Base-by-base conservation (phyloP, 2,113 vertebrate species). In the Todiramphus saurophagus region DNA sequence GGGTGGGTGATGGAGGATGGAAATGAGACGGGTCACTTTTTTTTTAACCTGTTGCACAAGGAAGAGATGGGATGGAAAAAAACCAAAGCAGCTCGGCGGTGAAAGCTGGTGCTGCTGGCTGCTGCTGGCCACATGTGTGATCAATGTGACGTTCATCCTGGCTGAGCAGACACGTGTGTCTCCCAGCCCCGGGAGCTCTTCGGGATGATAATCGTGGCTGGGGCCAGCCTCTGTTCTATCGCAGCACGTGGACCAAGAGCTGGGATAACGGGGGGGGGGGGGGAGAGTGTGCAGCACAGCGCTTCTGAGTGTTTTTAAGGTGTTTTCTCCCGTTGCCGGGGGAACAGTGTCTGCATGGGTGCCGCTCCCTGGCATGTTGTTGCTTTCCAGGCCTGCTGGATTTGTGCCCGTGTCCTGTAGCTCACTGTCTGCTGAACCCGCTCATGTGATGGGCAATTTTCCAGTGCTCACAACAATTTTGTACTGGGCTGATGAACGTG, bases 141-240 rank as follows among this genome's bases (percentile, higher is more conserved):
- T 12, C 69, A 46, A 18, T 5, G 35, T 12, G 51, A 1, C 20
- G 13, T 25, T 24, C 9, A 0, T 31, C 27, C 56, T 11, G 84
- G 43, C 16, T 11, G 53, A 37, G 37, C 9, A 1, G 3, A 1
- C 5, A 5, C 3, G 0, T 11, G 46, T 58, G 78, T 37, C 24
- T 31, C 21, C 19, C 37, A 3, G 44, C 51, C 53, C 48, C 33
- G 7, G 6, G 46, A 25, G 16, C 73, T 30, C 58, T 4, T 23
- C 2, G 35, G 21, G 3, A 16, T 1, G 35, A 13, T 14, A 5
- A 16, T 6, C 17, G 1, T 0, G 2, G 21, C 13, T 4, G 24
- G 13, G 33, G 13, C 33, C 75, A 37, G 64, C 23, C 50, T 4
- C 37, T 27, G 5, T 80, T 19, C 1, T 3, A 13, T 18, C 0